These are phyloP conservation scores for Calliphora vomitoria DNA, from an alignment of 2,888 invertebrate genomes.

Conservation along the genomic window DNA sequence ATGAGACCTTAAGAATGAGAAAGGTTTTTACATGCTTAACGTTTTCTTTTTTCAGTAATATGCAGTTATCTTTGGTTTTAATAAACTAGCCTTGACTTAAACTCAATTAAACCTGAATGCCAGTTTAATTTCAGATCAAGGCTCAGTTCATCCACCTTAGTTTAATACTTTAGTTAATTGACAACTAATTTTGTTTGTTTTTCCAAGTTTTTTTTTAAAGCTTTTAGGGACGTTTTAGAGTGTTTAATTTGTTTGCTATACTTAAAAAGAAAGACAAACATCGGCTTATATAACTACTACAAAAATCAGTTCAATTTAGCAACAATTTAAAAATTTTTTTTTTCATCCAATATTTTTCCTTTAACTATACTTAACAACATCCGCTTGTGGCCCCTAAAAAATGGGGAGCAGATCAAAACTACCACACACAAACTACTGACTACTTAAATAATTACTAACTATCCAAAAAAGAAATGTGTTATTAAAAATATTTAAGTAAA, in stretches of 20 bases:
- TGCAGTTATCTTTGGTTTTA: no score
- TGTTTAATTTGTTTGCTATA: background rate
- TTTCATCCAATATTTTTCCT: background rate
- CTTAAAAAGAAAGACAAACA: constrained; percentile 25
- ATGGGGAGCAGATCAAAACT: background rate
- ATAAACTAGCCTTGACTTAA: no score
- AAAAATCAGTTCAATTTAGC: constrained; percentile 68
- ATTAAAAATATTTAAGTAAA: background rate
- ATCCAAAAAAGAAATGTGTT: constrained; percentile 8
- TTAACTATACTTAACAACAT: constrained; percentile 20
- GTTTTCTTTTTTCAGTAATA: no score
- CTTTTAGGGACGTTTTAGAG: constrained; percentile 55
- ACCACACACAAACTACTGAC: constrained; percentile 14
- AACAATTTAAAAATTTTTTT: constrained; percentile 29
- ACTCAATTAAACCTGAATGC: no score
- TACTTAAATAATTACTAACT: constrained; percentile 41
- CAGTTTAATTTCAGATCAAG: background rate
- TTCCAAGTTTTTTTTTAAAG: constrained; percentile 27
- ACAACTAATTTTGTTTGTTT: constrained; percentile 37
- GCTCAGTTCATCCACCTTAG: background rate
- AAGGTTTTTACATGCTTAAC: no score
- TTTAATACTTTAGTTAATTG: constrained; percentile 42
- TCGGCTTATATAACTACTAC: constrained; percentile 40
- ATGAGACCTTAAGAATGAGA: no score
- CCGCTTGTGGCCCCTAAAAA: background rate